These are phyloP conservation scores for Eolophus roseicapilla DNA, from an alignment of 2,113 vertebrate genomes.

Conservation along the genomic window DNA sequence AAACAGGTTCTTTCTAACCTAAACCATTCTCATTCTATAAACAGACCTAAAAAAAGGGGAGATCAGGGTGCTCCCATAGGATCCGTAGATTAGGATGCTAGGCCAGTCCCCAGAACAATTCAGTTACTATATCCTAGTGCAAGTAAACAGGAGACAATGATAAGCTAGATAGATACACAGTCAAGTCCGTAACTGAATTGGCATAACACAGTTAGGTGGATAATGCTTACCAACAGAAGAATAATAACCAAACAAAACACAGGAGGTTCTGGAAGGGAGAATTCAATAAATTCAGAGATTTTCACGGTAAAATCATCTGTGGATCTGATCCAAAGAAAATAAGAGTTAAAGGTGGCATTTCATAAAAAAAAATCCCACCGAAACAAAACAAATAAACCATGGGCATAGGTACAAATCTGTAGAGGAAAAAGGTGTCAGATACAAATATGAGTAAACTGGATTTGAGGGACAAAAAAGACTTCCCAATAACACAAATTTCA, in stretches of 20 bases:
- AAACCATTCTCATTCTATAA: background rate
- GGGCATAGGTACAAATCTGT: background rate
- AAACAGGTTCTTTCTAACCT: background rate
- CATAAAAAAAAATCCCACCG: background rate
- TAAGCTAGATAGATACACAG: background rate
- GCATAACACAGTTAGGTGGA: background rate
- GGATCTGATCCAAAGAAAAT: background rate
- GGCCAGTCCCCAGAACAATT: background rate
- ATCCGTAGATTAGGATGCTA: background rate
- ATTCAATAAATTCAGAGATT: background rate
- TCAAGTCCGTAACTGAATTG: background rate
- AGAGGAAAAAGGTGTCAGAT: background rate
- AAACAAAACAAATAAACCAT: background rate
- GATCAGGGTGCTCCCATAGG: background rate
- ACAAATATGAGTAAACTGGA: background rate
- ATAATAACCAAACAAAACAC: background rate
- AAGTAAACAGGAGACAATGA: background rate
- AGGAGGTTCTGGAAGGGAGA: background rate
- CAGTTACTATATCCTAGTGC: background rate
- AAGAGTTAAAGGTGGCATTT: background rate
- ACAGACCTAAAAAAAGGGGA: background rate
- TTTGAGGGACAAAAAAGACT: background rate
- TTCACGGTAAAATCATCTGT: background rate
- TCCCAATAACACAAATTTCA: background rate
- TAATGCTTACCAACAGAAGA: background rate